phyloP scores from a whole-genome alignment of 2,888 invertebrate species.

The Dermolepida albohirtum region DNA sequence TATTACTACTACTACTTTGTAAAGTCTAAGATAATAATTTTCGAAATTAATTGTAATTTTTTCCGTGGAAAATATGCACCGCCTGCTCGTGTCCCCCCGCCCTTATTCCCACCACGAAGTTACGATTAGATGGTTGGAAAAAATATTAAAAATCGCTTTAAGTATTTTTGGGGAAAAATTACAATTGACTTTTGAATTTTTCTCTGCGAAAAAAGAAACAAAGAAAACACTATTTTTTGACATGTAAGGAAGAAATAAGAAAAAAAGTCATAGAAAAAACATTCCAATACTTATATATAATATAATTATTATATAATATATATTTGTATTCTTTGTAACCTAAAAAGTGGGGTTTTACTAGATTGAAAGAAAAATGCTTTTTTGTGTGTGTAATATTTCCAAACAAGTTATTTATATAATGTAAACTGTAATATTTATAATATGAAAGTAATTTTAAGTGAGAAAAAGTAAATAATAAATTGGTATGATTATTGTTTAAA shows the following conservation, averaged over 20 bases:
- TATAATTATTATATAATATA: slow-evolving; percentile 50
- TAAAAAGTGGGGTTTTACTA: slow-evolving; percentile 32
- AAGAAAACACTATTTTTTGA: slow-evolving; percentile 63
- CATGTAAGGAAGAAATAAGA: slow-evolving; percentile 54
- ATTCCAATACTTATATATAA: slow-evolving; percentile 54
- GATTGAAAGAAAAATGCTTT: slow-evolving; percentile 54
- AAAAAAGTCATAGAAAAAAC: slow-evolving; percentile 51
- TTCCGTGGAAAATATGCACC: slow-evolving; percentile 3
- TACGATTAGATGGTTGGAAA: not conserved
- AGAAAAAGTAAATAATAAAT: slow-evolving; percentile 43
- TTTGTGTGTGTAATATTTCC: slow-evolving; percentile 58
- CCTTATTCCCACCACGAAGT: not conserved
- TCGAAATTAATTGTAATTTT: slow-evolving; percentile 27
- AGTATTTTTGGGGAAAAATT: slow-evolving; percentile 2
- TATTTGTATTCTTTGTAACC: slow-evolving; percentile 58
- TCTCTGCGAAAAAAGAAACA: slow-evolving; percentile 42
- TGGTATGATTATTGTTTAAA: slow-evolving; percentile 23
- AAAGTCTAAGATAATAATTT: slow-evolving; percentile 35
- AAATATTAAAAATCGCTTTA: not conserved
- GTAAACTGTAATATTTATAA: slow-evolving; percentile 24
- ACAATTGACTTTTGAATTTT: slow-evolving; percentile 19
- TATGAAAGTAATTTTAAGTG: slow-evolving; percentile 49
- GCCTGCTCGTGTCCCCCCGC: not conserved
- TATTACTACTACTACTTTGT: slow-evolving; percentile 25
- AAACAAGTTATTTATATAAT: slow-evolving; percentile 21